Conservation (phyloP, 2,113 vertebrate genomes). For the Orthonyx spaldingii region DNA sequence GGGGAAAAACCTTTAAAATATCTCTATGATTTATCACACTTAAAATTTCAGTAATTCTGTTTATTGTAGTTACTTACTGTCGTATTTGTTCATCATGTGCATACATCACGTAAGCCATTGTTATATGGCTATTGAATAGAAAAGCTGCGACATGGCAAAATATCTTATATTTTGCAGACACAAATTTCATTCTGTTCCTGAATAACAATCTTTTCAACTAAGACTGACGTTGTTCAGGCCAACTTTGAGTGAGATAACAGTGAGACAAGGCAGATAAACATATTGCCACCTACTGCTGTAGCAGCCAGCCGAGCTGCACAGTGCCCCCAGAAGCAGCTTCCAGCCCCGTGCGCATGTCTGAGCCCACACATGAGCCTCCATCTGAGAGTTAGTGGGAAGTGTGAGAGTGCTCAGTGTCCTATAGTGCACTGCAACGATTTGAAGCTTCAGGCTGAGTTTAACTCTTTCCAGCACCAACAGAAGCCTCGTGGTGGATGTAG, state of each 20-base stretch:
- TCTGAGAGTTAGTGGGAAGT: constrained; percentile 19
- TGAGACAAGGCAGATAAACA: not conserved
- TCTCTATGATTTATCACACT: not conserved
- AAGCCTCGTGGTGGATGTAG: rapidly evolving
- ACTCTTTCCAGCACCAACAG: not conserved
- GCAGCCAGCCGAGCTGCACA: not conserved
- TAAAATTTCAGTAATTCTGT: not conserved
- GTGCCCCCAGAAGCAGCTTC: not conserved
- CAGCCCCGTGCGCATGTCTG: not conserved
- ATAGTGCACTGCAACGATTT: not conserved
- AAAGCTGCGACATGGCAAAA: not conserved
- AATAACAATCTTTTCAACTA: not conserved
- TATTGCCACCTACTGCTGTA: not conserved
- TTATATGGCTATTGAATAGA: not conserved
- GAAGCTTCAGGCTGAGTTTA: not conserved
- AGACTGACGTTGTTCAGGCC: not conserved
- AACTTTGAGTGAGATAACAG: not conserved
- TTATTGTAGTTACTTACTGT: not conserved
- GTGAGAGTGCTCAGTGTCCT: not conserved
- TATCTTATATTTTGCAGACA: not conserved
- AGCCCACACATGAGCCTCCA: constrained; percentile 18
- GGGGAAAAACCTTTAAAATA: not conserved
- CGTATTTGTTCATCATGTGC: not conserved
- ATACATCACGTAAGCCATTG: rapidly evolving
- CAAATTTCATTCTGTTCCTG: not conserved